Conservation (phyloP, 1,140 invertebrate genomes). For the Muscidifurax raptorellus region DNA sequence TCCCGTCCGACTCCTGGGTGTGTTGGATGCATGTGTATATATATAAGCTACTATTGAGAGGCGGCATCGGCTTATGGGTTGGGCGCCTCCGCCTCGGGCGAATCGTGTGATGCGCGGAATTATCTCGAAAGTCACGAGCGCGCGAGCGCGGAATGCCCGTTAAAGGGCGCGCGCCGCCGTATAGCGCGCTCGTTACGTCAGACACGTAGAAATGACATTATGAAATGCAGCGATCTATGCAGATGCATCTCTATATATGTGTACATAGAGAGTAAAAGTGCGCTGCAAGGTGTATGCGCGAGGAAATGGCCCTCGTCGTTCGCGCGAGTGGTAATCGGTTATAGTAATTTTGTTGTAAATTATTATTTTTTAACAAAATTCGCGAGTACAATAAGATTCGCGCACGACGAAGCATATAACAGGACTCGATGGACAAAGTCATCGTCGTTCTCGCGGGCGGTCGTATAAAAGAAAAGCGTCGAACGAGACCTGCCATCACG, state of each 20-base stretch:
- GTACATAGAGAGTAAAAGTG: conserved; percentile 30
- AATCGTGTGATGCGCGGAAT: conserved; percentile 22
- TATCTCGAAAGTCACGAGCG: conserved; percentile 27
- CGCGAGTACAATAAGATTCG: too few relatives aligned
- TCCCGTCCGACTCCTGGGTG: not conserved
- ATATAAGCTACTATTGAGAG: not conserved
- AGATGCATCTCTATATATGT: too few relatives aligned
- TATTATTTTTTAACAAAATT: too few relatives aligned
- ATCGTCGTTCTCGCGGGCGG: not conserved
- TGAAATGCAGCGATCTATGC: conserved; percentile 56
- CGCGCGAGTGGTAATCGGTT: too few relatives aligned
- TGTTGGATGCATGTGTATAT: not conserved
- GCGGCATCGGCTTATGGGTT: not conserved
- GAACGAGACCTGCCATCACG: too few relatives aligned
- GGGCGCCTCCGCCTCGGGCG: conserved; percentile 13
- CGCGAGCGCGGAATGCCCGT: not conserved
- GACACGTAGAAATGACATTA: conserved; percentile 63
- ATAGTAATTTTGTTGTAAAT: too few relatives aligned
- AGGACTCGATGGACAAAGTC: too few relatives aligned
- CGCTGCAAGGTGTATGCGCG: not conserved
- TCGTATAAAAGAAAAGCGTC: too few relatives aligned
- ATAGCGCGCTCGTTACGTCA: conserved; percentile 61
- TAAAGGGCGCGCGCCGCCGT: conserved; percentile 13
- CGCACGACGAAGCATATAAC: too few relatives aligned
- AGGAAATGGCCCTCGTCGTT: not conserved